Evolutionary conservation across 2,113 vertebrate species (phyloP).

Genomic region (Bucco capensis): DNA sequence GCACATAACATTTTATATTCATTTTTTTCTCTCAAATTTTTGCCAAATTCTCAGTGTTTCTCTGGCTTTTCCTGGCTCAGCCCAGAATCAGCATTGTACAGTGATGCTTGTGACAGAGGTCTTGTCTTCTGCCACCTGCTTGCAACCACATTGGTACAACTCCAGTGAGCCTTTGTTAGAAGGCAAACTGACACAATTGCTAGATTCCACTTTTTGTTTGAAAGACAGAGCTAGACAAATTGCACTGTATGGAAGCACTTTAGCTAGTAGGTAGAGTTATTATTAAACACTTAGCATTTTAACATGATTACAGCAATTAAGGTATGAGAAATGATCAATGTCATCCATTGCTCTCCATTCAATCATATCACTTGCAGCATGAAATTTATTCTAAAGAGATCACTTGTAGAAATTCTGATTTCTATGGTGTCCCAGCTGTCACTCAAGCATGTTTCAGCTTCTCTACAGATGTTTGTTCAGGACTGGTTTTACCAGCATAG

Average conservation of each 20-base stretch:
- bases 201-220: background rate
- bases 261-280: background rate
- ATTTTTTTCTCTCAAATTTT: background rate
- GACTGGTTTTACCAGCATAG: background rate
- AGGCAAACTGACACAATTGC: background rate
- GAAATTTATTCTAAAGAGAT: background rate
- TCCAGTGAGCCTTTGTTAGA: background rate
- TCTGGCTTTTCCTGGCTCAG: background rate
- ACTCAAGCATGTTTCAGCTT: background rate
- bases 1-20: background rate
- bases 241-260: background rate
- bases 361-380: background rate
- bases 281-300: conserved; percentile 12
- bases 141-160: background rate
- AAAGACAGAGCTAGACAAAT: background rate
- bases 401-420: background rate
- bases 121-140: background rate
- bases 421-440: background rate
- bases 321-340: background rate
- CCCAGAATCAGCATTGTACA: background rate
- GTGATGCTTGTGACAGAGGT: background rate
- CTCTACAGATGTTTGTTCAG: background rate
- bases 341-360: background rate
- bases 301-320: background rate
- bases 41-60: background rate